A percentile compares a stretch with the other conserved stretches of the same genome.
Conservation (phyloP, 2,113 vertebrate genomes). For the Elephantulus edwardii region DNA sequence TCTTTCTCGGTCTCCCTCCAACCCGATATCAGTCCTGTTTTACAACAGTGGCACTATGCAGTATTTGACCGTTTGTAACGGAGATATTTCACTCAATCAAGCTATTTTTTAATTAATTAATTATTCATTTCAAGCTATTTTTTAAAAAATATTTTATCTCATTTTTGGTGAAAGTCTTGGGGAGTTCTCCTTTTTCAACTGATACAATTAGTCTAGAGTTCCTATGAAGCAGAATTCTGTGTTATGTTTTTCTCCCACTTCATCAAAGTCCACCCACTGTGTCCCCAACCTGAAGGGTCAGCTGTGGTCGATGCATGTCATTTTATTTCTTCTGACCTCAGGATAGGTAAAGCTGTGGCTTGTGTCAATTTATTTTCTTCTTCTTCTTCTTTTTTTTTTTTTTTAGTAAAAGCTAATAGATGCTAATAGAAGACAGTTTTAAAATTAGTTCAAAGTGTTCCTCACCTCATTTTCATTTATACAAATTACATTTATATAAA, state of each 20-base stretch:
- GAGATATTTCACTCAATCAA: no score
- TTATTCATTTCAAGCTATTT: no score
- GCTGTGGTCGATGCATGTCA: background rate
- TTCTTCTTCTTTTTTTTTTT: background rate
- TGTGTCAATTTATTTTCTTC: background rate
- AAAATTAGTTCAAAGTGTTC: conserved; percentile 31
- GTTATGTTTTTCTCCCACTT: background rate
- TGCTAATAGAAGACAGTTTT: background rate
- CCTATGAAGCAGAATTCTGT: background rate
- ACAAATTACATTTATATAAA: conserved; percentile 25
- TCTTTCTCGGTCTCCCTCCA: no score
- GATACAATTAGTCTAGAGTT: background rate
- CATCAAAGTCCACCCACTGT: background rate
- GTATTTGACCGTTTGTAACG: no score
- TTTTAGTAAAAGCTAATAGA: background rate
- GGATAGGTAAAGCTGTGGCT: background rate
- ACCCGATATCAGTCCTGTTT: no score
- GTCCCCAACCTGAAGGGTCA: background rate
- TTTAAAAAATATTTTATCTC: no score
- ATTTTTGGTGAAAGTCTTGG: background rate
- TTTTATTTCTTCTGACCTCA: background rate
- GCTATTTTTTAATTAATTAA: background rate
- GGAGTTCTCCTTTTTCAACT: background rate
- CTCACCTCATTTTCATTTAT: conserved; percentile 4
- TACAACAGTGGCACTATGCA: no score